Evolutionary conservation across 2,797 vertebrate genomes (phyloP).

Genomic region (Chaenodraco wilsoni): DNA sequence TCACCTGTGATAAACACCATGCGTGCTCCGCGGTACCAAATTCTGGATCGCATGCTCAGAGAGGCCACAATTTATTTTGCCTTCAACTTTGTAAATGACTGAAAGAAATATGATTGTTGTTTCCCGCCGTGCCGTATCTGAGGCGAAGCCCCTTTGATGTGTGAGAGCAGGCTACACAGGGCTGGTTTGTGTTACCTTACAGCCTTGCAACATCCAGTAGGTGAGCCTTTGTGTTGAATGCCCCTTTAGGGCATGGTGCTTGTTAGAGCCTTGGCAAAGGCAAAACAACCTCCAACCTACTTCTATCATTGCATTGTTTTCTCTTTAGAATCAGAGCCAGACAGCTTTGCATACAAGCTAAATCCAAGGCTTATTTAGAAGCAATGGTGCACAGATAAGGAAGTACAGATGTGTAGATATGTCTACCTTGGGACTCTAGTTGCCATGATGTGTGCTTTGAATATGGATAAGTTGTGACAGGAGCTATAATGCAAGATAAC

Average conservation of each 20-base stretch:
- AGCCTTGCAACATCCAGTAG: constrained; percentile 66
- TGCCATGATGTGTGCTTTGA: constrained; percentile 46
- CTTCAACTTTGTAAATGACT: constrained; percentile 66
- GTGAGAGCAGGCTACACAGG: constrained; percentile 52
- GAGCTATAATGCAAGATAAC: constrained; percentile 4
- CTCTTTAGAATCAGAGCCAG: constrained; percentile 52
- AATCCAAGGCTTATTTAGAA: constrained; percentile 56
- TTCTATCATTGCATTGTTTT: constrained; percentile 43
- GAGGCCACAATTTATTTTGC: constrained; percentile 16
- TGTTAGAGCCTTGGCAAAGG: constrained; percentile 69
- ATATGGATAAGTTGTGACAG: constrained; percentile 39
- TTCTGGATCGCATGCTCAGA: constrained; percentile 53
- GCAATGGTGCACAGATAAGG: constrained; percentile 44
- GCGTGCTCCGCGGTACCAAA: constrained; percentile 40
- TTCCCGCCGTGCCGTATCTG: constrained; percentile 49
- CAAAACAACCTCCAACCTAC: constrained; percentile 58
- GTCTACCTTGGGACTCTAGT: constrained; percentile 39
- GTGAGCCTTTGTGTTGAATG: constrained; percentile 70
- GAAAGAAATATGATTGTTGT: constrained; percentile 52
- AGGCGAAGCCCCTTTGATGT: constrained; percentile 72
- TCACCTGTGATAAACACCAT: constrained; percentile 76
- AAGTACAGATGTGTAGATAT: constrained; percentile 44
- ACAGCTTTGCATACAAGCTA: constrained; percentile 53
- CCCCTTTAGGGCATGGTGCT: constrained; percentile 70
- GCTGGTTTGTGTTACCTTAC: constrained; percentile 75